A percentile compares a stretch with the other conserved stretches of the same genome.
These are phyloP conservation scores for Haliclona indistincta DNA, from an alignment of 37 sponge, comb jelly and placozoan genomes.

Conservation along the genomic window DNA sequence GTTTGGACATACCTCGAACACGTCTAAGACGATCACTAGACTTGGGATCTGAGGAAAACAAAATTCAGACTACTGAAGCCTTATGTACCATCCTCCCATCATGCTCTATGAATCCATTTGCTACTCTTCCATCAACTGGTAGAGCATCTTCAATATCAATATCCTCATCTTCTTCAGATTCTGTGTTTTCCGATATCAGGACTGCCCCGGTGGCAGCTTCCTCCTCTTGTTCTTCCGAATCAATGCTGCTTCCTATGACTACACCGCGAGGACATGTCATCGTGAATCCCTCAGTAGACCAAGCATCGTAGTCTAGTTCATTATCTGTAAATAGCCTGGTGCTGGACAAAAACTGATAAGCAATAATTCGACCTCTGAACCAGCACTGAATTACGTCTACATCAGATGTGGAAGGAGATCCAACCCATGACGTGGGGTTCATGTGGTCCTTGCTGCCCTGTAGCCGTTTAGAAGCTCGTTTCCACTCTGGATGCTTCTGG, in stretches of 20 bases:
- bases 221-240: not conserved
- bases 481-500: conserved; percentile 7
- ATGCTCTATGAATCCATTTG: not conserved
- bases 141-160: not conserved
- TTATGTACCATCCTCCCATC: not conserved
- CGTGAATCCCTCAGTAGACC: not conserved
- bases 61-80: not conserved
- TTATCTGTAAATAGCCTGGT: not conserved
- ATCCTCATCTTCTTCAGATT: not conserved
- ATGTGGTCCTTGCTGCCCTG: not conserved
- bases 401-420: not conserved
- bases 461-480: not conserved
- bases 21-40: conserved; percentile 3
- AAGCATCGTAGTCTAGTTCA: not conserved
- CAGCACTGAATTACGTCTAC: not conserved
- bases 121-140: not conserved
- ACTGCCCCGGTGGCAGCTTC: not conserved
- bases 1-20: not conserved
- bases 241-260: not conserved
- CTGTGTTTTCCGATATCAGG: not conserved
- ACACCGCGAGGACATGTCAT: not conserved
- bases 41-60: conserved; percentile 2
- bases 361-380: not conserved
- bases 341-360: not conserved
- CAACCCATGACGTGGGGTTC: not conserved